A percentile compares a stretch with the other conserved stretches of the same genome.
phyloP scores from a whole-genome alignment of 2,888 invertebrate species.

The Argyra leucocephala region DNA sequence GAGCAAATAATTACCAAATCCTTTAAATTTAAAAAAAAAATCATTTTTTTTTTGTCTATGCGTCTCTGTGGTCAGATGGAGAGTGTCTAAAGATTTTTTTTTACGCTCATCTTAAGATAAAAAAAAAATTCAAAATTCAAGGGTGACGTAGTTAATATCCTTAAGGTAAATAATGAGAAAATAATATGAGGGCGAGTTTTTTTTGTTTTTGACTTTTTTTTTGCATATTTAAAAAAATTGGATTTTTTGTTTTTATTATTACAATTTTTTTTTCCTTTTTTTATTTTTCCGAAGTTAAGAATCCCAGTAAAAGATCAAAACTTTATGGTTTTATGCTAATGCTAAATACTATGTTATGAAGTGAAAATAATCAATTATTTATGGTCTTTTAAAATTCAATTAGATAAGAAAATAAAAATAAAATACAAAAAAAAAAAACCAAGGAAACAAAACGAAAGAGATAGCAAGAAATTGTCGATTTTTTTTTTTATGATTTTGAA shows the following conservation, averaged over 20 bases:
- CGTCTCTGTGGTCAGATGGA: background rate
- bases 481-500: no score
- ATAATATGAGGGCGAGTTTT: background rate
- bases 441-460: no score
- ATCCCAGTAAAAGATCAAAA: background rate
- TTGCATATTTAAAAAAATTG: no score
- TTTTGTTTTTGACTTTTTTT: no score
- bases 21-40: background rate
- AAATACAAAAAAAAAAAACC: background rate
- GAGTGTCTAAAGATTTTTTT: background rate
- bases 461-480: no score
- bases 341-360: background rate
- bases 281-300: background rate
- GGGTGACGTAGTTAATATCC: background rate
- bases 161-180: conserved; percentile 6
- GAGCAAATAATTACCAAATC: background rate
- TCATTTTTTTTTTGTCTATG: background rate
- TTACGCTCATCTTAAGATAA: background rate
- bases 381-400: conserved; percentile 12
- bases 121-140: background rate
- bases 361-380: conserved; percentile 10
- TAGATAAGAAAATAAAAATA: background rate
- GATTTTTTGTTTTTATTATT: no score
- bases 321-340: background rate
- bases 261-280: no score